Conservation (phyloP, 2,113 vertebrate genomes). For the Ondatra zibethicus region DNA sequence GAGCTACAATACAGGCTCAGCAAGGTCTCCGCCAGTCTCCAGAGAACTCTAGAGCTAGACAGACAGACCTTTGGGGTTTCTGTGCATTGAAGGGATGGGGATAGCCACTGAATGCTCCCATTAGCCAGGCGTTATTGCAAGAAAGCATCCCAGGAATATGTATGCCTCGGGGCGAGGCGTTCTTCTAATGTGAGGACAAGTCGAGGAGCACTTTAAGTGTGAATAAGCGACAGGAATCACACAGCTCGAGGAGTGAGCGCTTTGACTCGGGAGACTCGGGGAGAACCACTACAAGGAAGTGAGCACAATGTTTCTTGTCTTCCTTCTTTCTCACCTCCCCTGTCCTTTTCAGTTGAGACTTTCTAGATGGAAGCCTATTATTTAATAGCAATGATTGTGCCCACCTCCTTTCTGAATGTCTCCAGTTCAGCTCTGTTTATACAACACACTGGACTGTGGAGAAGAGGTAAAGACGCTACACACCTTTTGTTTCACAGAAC, state of each 20-base stretch:
- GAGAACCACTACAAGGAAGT: neutral
- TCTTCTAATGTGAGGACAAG: too few species aligned
- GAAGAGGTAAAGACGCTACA: neutral
- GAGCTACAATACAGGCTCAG: neutral
- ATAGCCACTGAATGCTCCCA: too few species aligned
- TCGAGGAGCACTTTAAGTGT: neutral
- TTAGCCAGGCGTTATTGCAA: neutral
- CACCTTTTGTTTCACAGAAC: neutral
- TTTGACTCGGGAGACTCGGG: neutral
- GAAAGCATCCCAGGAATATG: neutral
- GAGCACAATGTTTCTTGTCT: too few species aligned
- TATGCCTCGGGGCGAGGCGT: neutral
- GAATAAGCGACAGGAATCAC: neutral
- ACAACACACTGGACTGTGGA: neutral
- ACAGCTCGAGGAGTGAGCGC: neutral
- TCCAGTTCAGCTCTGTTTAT: neutral
- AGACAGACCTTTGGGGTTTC: fast-evolving
- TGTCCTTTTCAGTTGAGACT: neutral
- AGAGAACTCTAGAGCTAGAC: fast-evolving
- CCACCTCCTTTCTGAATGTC: neutral
- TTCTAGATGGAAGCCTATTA: neutral
- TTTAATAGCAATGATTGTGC: neutral
- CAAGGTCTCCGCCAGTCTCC: fast-evolving
- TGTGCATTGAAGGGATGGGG: neutral
- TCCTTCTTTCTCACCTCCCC: neutral